Evolutionary conservation across 92 coral and sea anemone genomes (phyloP).

Genomic region (Epizoanthus scotinus): DNA sequence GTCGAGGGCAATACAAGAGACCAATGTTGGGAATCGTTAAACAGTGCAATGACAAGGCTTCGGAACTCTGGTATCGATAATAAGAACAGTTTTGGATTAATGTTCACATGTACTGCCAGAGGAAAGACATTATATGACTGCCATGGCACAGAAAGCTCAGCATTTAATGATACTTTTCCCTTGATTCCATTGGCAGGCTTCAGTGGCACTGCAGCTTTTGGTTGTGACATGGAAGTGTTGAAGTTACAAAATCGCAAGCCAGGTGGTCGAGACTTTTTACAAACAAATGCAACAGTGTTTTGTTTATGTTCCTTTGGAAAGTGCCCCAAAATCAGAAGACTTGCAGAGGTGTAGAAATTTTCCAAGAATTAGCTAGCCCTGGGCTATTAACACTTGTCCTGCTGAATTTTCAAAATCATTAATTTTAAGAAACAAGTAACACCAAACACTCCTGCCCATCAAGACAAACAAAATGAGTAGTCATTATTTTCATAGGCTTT

Average conservation of each 20-base stretch:
- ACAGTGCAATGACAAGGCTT: slow-evolving; percentile 58
- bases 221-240: slow-evolving; percentile 72
- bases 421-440: too few relatives aligned
- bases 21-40: slow-evolving; percentile 48
- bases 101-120: slow-evolving; percentile 59
- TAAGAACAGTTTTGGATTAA: slow-evolving; percentile 56
- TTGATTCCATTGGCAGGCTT: slow-evolving; percentile 58
- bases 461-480: too few relatives aligned
- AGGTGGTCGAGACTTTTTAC: slow-evolving; percentile 83
- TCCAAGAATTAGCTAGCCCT: too few relatives aligned
- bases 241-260: slow-evolving; percentile 51
- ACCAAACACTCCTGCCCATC: too few relatives aligned
- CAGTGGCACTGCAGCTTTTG: slow-evolving; percentile 75
- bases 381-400: too few relatives aligned
- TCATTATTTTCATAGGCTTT: too few relatives aligned
- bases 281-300: slow-evolving; percentile 62
- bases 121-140: slow-evolving; percentile 38
- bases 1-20: slow-evolving; percentile 40
- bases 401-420: too few relatives aligned
- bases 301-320: slow-evolving; percentile 60
- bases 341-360: neutral
- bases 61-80: slow-evolving; percentile 35
- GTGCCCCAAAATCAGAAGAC: neutral
- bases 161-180: slow-evolving; percentile 59
- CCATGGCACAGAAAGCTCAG: slow-evolving; percentile 45